Conservation (phyloP, 2,888 invertebrate genomes). For the Blera fallax region DNA sequence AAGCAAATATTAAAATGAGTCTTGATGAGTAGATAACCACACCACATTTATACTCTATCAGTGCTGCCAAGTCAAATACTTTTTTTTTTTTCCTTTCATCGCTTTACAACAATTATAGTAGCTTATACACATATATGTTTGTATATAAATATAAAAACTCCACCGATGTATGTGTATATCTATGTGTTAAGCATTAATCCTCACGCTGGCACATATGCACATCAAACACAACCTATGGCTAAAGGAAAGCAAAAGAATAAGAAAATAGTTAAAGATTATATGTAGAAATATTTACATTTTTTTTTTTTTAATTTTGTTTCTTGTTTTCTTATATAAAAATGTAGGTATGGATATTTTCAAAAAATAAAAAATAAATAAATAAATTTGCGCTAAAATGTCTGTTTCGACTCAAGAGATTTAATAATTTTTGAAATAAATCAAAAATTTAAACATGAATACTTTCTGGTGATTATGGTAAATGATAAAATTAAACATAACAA, state of each 20-base stretch:
- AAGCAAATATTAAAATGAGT: neutral
- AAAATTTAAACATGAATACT: neutral
- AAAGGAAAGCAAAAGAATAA: constrained; percentile 66
- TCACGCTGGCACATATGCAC: constrained; percentile 56
- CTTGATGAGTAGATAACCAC: constrained; percentile 19
- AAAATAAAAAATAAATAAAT: neutral
- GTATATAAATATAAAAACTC: constrained; percentile 19
- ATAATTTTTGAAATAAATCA: neutral
- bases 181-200: constrained; percentile 54
- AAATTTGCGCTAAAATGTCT: constrained; percentile 29
- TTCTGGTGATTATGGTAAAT: neutral
- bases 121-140: neutral
- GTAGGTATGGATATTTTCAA: no score
- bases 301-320: neutral
- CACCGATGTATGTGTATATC: constrained; percentile 38
- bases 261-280: constrained; percentile 56
- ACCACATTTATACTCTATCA: constrained; percentile 2
- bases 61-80: constrained; percentile 4
- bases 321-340: constrained; percentile 2
- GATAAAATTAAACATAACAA: neutral
- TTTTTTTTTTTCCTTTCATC: constrained; percentile 38
- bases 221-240: constrained; percentile 63
- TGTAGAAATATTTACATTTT: constrained; percentile 47
- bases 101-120: constrained; percentile 9
- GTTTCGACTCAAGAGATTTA: neutral